Evolutionary conservation across 2,888 invertebrate species (phyloP), one percentile per base, ranked within the genome.

Genomic region (Cephus spinipes): DNA sequence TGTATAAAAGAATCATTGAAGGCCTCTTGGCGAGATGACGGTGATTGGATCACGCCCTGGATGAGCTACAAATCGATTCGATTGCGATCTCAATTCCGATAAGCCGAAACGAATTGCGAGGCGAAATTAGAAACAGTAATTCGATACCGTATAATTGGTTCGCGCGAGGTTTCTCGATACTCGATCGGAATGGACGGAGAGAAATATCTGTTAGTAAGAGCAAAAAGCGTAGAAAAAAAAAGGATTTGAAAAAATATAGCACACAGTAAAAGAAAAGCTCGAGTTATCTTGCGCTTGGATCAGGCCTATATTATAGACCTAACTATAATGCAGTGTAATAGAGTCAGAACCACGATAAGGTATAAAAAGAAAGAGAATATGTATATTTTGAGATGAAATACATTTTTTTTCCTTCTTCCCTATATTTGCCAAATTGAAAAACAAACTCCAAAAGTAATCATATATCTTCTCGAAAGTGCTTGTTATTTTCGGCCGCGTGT

Each of bases 1-100:
- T 55, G 23, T 23, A 55, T 55, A 55, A 55, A 55, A 55, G 23
- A 55, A 55, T 55, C 55, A 23, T 55, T 55, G 23, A 23, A 23
- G 9, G 23, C 2, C 55, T 55, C 55, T 33, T 31, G 31, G 71
- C 71, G 71, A 71, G 12, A 12, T 3, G 71, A 71, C 71, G 30
- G 9, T 31, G 71, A 71, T 71, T 31, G 71, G 31, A 71, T 71
- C 31, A 9, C 71, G 15, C 1, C 71, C 71, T 12, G n/a, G 55
- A 71, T 23, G 71, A 31, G 71, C 31, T 71, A 33, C 71, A 31
- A 71, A 15, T 71, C 32, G 71, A 71, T 71, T 71, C 71, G 31
- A 23, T 71, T 33, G 32, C 71, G 71, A 71, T 55, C 23, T 55
- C 23, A 55, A 55, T 55, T 23, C 55, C 71, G 71, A 71, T 71